phyloP scores from a whole-genome alignment of 2,113 vertebrate genomes.

The Scophthalmus maximus region DNA sequence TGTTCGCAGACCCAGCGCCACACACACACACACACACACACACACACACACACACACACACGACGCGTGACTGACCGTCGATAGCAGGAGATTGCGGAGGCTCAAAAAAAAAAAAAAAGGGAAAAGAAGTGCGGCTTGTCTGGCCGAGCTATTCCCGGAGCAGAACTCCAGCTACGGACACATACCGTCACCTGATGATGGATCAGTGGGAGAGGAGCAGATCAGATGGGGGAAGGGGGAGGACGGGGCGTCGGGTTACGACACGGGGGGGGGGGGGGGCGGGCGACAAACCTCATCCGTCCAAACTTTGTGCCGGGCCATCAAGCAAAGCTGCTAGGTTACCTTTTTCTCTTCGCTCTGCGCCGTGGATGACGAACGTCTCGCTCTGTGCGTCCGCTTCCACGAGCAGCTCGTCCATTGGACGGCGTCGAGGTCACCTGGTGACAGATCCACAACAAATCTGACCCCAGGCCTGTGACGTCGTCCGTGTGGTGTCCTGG shows the following conservation, averaged over 20 bases:
- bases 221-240: slow-evolving; percentile 25
- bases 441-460: slow-evolving; percentile 23
- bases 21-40: too few species aligned
- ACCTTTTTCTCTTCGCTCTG: slow-evolving; percentile 42
- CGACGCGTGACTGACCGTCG: slow-evolving; percentile 77
- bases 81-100: slow-evolving; percentile 76
- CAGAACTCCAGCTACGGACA: slow-evolving; percentile 79
- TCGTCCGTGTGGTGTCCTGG: background rate
- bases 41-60: too few species aligned
- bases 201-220: slow-evolving; percentile 62
- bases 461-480: slow-evolving; percentile 20
- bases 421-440: too few species aligned
- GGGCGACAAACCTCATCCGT: slow-evolving; percentile 17
- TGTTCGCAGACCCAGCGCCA: slow-evolving; percentile 67
- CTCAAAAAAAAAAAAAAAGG: too few species aligned
- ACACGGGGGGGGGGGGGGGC: slow-evolving; percentile 11
- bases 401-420: too few species aligned
- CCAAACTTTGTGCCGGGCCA: slow-evolving; percentile 10
- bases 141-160: slow-evolving; percentile 84
- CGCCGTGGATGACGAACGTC: too few species aligned
- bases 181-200: slow-evolving; percentile 79
- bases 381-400: too few species aligned
- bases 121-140: slow-evolving; percentile 72
- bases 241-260: slow-evolving; percentile 38
- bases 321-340: too few species aligned